A percentile compares a stretch with the other conserved stretches of the same genome.
Conservation (phyloP, 2,113 vertebrate genomes). For the Tragelaphus scriptus region DNA sequence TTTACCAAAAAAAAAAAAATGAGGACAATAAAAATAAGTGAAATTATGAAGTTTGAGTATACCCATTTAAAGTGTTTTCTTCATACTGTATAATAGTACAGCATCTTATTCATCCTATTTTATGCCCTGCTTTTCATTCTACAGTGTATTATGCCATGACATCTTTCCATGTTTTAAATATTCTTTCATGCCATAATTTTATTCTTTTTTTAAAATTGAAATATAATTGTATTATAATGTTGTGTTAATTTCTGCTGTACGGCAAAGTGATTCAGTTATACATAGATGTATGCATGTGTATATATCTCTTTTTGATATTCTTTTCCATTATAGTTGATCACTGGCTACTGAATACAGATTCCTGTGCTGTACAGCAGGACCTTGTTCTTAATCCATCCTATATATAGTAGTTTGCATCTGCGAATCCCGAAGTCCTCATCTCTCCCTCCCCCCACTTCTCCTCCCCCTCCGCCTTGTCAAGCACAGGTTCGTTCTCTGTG, state of each 20-base stretch:
- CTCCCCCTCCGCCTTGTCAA: background rate
- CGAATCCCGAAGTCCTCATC: background rate
- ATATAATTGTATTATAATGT: background rate
- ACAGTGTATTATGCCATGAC: background rate
- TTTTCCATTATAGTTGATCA: background rate
- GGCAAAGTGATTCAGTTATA: background rate
- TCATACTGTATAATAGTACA: background rate
- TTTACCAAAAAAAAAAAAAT: background rate
- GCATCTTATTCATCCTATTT: background rate
- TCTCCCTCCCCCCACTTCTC: too few relatives aligned
- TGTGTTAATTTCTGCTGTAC: background rate
- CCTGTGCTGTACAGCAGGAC: background rate
- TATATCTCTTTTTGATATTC: background rate
- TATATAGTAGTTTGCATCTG: background rate
- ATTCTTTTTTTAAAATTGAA: background rate
- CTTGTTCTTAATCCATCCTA: background rate
- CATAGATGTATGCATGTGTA: background rate
- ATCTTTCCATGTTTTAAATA: slow-evolving; percentile 4
- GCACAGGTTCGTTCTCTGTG: background rate
- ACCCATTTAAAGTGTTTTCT: background rate
- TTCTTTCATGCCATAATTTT: background rate
- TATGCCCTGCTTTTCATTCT: background rate
- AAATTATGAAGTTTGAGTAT: background rate
- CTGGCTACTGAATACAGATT: background rate
- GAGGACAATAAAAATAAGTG: background rate